These are phyloP conservation scores for Xenentodon cancila DNA, from an alignment of 2,797 vertebrate species.

Conservation along the genomic window DNA sequence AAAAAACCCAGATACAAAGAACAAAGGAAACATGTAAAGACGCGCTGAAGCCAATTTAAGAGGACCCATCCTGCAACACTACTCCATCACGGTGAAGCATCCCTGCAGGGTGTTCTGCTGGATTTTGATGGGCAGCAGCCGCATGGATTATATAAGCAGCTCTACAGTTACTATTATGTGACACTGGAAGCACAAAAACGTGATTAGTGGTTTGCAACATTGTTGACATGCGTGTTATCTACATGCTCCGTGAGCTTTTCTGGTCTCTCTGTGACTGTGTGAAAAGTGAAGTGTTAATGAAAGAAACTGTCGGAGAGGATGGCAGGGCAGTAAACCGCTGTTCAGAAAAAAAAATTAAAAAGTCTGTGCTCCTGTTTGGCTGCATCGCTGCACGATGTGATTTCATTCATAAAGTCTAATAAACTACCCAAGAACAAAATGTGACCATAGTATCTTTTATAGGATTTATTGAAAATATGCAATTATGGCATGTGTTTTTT, in stretches of 20 bases:
- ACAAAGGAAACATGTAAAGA: background rate
- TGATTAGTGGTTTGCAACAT: constrained; percentile 34
- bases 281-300: constrained; percentile 31
- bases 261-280: constrained; percentile 33
- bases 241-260: constrained; percentile 14
- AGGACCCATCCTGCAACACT: background rate
- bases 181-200: constrained; percentile 24
- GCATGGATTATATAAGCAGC: constrained; percentile 35
- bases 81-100: constrained; percentile 11
- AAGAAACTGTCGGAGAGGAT: constrained; percentile 24
- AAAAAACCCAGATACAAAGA: background rate
- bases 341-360: background rate
- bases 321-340: background rate
- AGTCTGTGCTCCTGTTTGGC: no score
- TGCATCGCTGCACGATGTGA: no score
- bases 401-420: no score
- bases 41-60: no score
- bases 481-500: no score
- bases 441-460: no score
- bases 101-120: constrained; percentile 1
- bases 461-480: no score
- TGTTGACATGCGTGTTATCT: background rate
- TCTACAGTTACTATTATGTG: constrained; percentile 20
- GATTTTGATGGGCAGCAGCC: constrained; percentile 26
- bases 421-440: no score